Conservation (phyloP, 2,888 invertebrate genomes). For the Gisinianus flammeolus region DNA sequence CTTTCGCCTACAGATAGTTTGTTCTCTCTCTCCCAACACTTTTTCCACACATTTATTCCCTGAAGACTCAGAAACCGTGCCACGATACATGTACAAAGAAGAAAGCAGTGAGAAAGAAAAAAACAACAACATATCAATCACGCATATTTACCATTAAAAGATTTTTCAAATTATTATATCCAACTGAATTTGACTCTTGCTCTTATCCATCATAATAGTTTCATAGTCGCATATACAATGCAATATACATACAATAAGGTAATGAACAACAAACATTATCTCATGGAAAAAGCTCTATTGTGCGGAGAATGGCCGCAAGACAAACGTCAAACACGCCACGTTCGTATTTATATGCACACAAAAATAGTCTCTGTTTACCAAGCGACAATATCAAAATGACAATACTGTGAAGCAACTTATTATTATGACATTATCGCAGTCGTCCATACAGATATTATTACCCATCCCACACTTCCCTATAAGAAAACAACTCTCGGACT, state of each 20-base stretch:
- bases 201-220: neutral
- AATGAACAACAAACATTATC: neutral
- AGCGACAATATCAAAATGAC: too few species aligned
- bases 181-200: neutral
- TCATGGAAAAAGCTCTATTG: neutral
- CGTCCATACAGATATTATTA: too few species aligned
- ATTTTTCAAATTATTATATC: neutral
- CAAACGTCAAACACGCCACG: neutral
- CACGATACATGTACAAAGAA: neutral
- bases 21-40: neutral
- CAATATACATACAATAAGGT: neutral
- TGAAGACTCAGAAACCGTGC: neutral
- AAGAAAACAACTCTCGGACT: too few species aligned
- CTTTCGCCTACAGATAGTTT: conserved; percentile 22
- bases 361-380: too few species aligned
- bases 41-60: neutral
- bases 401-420: too few species aligned
- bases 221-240: neutral
- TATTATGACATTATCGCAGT: too few species aligned
- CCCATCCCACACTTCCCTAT: too few species aligned
- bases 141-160: conserved; percentile 18
- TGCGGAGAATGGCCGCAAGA: neutral
- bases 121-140: conserved; percentile 16
- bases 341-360: too few species aligned
- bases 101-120: conserved; percentile 1